Evolutionary conservation across 1,140 invertebrate species (phyloP), one percentile per base, ranked within the genome.

Genomic region (Drosophila simulans): DNA sequence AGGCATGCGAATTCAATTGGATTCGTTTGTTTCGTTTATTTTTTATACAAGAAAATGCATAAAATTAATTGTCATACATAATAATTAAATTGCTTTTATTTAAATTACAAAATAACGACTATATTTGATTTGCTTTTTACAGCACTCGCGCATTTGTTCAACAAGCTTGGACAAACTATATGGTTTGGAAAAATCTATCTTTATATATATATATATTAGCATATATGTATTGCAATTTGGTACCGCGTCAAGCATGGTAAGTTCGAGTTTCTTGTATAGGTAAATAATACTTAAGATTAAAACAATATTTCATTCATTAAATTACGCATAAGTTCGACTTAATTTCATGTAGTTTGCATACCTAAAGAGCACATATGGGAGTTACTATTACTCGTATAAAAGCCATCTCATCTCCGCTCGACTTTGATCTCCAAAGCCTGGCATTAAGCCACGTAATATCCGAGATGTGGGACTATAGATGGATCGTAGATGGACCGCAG

Each of bases 31-130:
- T 60, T 70, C 58, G 65, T 81, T 82, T 55, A 43, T 81, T 85
- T 81, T 85, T 85, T 85, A 63, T 86, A 85, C 82, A 86, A 64
- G 57, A 73, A 71, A 86, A 77, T 73, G 68, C 78, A 68, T 82
- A 81, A 85, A 85, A 73, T 85, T 51, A 80, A 58, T 70, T 69
- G 51, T 77, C 73, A 55, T 77, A 77, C 48, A 56, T 58, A 77
- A 85, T 83, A 83, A 79, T 74, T 74, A 79, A 79, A 54, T 80
- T 85, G 68, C 43, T 77, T 84, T 58, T 54, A 64, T 80, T 80
- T 86, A 86, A 85, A 86, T 85, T 85, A 86, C 73, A 89, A 83
- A 89, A 85, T 90, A 89, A 89, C 85, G 80, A 89, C 85, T 89
- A 89, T 89, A 78, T 85, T 89, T 90, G 80, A 89, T 90, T 80